A percentile compares a stretch with the other conserved stretches of the same genome.
Evolutionary conservation across 2,113 vertebrate species (phyloP).

Genomic region (Mustela nigripes): DNA sequence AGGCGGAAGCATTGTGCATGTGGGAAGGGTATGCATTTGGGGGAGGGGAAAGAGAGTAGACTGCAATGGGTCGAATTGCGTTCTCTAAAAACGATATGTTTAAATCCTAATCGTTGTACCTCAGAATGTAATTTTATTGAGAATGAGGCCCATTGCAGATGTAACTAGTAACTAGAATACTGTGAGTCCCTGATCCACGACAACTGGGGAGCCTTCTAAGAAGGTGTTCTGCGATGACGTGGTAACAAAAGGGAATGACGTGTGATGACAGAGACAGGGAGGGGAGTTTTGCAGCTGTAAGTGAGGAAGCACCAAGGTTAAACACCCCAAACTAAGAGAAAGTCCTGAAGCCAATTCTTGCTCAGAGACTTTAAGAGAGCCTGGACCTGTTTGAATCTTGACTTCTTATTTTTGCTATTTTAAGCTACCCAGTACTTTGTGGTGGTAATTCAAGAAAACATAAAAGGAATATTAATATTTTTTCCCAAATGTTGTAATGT

Average conservation of each 20-base stretch:
- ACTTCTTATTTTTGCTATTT: neutral
- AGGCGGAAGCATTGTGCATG: neutral
- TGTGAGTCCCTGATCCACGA: neutral
- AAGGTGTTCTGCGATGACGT: neutral
- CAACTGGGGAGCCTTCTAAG: neutral
- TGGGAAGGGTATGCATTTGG: neutral
- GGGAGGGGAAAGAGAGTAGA: neutral
- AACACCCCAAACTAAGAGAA: neutral
- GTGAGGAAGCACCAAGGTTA: neutral
- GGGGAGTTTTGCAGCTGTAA: neutral
- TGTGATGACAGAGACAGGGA: no score
- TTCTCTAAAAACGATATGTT: neutral
- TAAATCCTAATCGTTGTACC: neutral
- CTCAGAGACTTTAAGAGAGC: rapidly evolving
- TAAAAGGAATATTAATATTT: neutral
- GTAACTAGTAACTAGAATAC: neutral
- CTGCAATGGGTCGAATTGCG: no score
- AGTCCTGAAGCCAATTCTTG: neutral
- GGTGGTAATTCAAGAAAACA: neutral
- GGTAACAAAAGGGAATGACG: neutral
- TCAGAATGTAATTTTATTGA: neutral
- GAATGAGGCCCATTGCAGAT: neutral
- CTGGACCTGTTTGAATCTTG: neutral
- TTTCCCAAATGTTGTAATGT: neutral
- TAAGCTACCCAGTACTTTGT: neutral